Base-by-base conservation (phyloP, 2,113 vertebrate species). In the Raphicerus campestris region DNA sequence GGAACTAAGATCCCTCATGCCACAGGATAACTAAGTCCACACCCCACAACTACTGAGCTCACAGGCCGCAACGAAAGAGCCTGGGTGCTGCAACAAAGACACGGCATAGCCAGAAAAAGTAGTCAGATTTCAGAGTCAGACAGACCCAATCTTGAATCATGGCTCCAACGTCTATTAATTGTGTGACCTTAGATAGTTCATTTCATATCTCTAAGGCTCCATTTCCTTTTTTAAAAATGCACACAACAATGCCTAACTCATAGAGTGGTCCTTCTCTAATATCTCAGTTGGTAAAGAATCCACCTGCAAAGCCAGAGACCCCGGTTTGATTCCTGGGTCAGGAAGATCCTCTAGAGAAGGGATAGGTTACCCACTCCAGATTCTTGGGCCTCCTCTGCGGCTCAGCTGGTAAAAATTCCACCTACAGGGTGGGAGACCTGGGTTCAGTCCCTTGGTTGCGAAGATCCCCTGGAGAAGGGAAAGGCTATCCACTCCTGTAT, bases 31-130 rank as follows among this genome's bases (percentile, higher is more conserved):
- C 66, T 70, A 22, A 70, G 66, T 10, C 66, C 66, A 22, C n/a
- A 70, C 10, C 10, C n/a, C 66, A 11, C 66, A 39, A 20, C 66
- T 39, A 22, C 66, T 70, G n/a, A 70, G n/a, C 63, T 70, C 66
- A 70, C n/a, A 70, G 66, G n/a, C 66, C 66, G 11, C 66, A 70
- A 6, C 2, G 0, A 70, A 35, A 39, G 66, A 39, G 10, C 9
- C 66, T 39, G n/a, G 19, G 19, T 22, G 19, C n/a, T 5, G 1
- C 66, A 70, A 70, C 19, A 70, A 70, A 70, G 66, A 35, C 32
- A 70, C n/a, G 0, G 19, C 1, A 0, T 10, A 35, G n/a, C n/a
- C n/a, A 22, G n/a, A 10, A 70, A 39, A 70, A 70, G n/a, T 0
- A 35, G 66, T 39, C 80, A n/a, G 51, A 53, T 13, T 63, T 17